Evolutionary conservation across 2,888 invertebrate genomes (phyloP).

Genomic region (Podabrus alpinus): DNA sequence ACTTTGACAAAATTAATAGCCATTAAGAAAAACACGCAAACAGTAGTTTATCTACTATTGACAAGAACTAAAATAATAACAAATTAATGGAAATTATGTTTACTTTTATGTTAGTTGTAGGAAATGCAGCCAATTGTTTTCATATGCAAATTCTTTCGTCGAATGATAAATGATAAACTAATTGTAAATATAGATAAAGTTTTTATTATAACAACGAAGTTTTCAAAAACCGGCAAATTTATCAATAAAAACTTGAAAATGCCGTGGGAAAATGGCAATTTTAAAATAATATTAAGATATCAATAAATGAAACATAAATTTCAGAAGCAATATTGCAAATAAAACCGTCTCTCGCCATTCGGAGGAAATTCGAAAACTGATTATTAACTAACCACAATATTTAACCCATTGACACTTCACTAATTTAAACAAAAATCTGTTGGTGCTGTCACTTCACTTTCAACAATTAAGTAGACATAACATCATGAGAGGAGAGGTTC

Average conservation of each 20-base stretch:
- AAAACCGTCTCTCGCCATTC: background rate
- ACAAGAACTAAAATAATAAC: background rate
- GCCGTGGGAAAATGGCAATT: background rate
- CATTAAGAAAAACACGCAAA: background rate
- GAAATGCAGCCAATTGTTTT: background rate
- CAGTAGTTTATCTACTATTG: background rate
- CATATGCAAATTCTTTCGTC: background rate
- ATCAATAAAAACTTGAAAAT: background rate
- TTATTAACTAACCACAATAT: background rate
- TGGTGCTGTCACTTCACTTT: background rate
- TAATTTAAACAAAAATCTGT: background rate
- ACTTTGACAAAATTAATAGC: background rate
- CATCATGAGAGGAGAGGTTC: slow-evolving; percentile 5
- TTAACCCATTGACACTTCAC: background rate
- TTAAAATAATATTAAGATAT: too few species aligned
- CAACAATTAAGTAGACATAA: background rate
- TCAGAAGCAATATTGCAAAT: background rate
- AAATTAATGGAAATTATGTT: background rate
- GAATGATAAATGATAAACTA: background rate
- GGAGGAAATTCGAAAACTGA: background rate
- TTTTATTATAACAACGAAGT: background rate
- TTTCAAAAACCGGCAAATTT: background rate
- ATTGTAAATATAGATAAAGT: background rate
- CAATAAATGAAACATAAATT: too few species aligned
- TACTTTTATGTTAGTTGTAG: background rate